Conservation (phyloP, 2,113 vertebrate species). For the Anseranas semipalmata region DNA sequence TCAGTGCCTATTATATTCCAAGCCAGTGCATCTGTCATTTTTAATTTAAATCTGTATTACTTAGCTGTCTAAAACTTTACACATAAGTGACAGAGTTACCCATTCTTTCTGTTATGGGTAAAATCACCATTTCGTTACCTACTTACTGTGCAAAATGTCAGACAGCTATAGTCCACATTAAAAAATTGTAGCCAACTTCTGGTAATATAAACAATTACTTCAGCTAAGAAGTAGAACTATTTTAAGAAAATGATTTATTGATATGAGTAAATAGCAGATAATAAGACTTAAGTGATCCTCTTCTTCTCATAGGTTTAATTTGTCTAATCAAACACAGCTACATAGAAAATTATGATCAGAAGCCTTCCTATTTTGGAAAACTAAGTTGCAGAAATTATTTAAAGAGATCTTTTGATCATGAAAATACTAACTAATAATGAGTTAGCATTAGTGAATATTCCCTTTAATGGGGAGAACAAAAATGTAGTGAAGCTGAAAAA, state of each 20-base stretch:
- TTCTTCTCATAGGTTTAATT: neutral
- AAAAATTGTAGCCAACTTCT: slow-evolving; percentile 3
- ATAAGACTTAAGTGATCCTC: neutral
- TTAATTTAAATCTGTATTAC: slow-evolving; percentile 81
- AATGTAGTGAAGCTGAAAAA: neutral
- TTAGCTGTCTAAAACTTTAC: slow-evolving; percentile 79
- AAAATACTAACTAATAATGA: slow-evolving; percentile 20
- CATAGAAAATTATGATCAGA: neutral
- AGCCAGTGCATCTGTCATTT: slow-evolving; percentile 76
- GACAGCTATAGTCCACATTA: neutral
- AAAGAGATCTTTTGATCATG: slow-evolving; percentile 20
- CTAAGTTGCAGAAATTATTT: neutral
- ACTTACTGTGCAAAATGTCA: slow-evolving; percentile 57
- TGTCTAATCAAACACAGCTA: neutral
- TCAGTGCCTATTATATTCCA: slow-evolving; percentile 77
- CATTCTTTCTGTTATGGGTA: slow-evolving; percentile 67
- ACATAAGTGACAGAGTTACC: slow-evolving; percentile 73
- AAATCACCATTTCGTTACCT: slow-evolving; percentile 64
- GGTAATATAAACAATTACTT: slow-evolving; percentile 30
- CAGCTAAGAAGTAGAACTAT: neutral
- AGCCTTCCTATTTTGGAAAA: slow-evolving; percentile 16
- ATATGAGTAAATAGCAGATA: neutral
- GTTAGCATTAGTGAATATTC: neutral
- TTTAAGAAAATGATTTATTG: slow-evolving; percentile 21
- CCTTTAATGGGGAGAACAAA: neutral